Evolutionary conservation across 2,113 vertebrate genomes (phyloP), one percentile per base, ranked within the genome.

Genomic region (Solea solea): DNA sequence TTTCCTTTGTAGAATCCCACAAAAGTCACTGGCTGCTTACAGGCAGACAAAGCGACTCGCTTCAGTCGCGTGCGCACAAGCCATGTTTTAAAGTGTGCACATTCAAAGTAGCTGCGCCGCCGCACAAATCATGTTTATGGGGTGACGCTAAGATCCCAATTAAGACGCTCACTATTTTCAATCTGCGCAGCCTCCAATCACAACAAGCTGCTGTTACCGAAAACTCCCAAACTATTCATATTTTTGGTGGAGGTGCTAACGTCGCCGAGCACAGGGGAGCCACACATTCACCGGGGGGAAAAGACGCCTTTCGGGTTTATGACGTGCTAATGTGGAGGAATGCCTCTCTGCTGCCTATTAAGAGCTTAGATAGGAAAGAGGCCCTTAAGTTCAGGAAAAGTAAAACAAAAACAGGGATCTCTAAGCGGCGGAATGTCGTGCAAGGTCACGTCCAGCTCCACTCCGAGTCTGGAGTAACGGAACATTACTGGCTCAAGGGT

Each of bases 281-380:
- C 64, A 42, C 64, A 74, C 39, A 69, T 79, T 70, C 60, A 70
- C 27, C 21, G 21, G 0, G 65, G 69, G 42, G 45, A 48, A 76
- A 62, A 80, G 62, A 7, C 34, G 8, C 55, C 8, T 76, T 73
- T 67, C 2, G 0, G 10, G 59, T 85, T 80, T 84, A 87, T 76
- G 80, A 78, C 3, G 73, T 72, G 87, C 66, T 82, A 87, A 84
- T 61, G 72, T 77, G 1, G 10, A 72, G 81, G 73, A 85, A 78
- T 87, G 78, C 71, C 62, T 62, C 70, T 74, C 1, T 1, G 2
- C 55, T 3, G 12, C 40, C 64, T 60, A 79, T 83, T 86, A 75
- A 58, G 75, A 73, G 69, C 82, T 80, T 60, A 66, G 79, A 81
- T 82, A 72, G 83, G 59, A 86, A 81, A 78, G 64, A 84, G 78